phyloP scores from a whole-genome alignment of 2,888 invertebrate genomes.

The Linnaemya vulpina region DNA sequence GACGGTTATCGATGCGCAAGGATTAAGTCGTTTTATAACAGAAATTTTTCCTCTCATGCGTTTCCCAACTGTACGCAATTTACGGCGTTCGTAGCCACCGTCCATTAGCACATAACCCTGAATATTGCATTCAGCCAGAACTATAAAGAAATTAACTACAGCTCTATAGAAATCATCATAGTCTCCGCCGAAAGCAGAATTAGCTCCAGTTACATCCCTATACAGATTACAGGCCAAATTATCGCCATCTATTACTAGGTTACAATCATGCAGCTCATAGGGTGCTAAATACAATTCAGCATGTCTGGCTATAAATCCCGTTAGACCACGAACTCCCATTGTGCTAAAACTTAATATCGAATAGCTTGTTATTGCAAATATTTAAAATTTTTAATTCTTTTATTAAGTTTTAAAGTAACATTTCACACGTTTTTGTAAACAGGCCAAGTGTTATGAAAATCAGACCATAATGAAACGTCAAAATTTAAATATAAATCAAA shows the following conservation, averaged over 20 bases:
- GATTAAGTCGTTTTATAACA: constrained; percentile 85
- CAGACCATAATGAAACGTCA: constrained; percentile 17
- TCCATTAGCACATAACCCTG: constrained; percentile 90
- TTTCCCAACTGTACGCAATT: constrained; percentile 86
- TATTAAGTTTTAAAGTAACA: background rate
- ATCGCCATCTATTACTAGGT: constrained; percentile 91
- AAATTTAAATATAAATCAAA: background rate
- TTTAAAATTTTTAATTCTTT: background rate
- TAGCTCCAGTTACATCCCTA: constrained; percentile 85
- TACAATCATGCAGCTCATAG: constrained; percentile 87
- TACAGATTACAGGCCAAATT: constrained; percentile 89
- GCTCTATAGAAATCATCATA: constrained; percentile 89
- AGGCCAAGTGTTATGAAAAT: constrained; percentile 31
- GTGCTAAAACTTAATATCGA: background rate
- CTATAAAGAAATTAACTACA: constrained; percentile 87
- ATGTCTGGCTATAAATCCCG: constrained; percentile 89
- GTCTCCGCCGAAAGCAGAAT: constrained; percentile 92
- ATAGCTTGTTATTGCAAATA: background rate
- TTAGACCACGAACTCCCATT: constrained; percentile 94
- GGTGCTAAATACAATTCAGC: constrained; percentile 86
- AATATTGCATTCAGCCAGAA: constrained; percentile 88
- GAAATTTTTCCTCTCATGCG: constrained; percentile 86
- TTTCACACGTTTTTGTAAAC: constrained; percentile 37
- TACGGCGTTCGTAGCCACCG: constrained; percentile 89
- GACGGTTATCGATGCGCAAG: constrained; percentile 85